A percentile compares a stretch with the other conserved stretches of the same genome.
These are phyloP conservation scores for Catocala sponsa DNA, from an alignment of 2,888 invertebrate genomes.

Conservation along the genomic window DNA sequence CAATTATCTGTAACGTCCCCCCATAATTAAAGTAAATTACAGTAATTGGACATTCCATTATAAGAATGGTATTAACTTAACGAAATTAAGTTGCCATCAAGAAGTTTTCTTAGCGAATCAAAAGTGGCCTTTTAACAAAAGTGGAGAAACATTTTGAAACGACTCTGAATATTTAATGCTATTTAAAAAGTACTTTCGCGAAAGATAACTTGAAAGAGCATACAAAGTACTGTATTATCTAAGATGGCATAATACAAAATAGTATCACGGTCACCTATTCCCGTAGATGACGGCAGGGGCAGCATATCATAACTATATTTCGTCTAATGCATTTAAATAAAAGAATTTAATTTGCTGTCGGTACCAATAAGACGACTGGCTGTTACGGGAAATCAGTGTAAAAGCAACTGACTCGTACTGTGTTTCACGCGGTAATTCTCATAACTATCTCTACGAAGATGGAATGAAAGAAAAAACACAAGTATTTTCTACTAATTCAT, in stretches of 20 bases:
- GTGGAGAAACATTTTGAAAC: slow-evolving; percentile 22
- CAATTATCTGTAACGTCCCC: slow-evolving; percentile 12
- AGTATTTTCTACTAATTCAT: too few relatives aligned
- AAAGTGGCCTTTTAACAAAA: slow-evolving; percentile 18
- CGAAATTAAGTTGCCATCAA: slow-evolving; percentile 19
- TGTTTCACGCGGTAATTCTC: too few relatives aligned
- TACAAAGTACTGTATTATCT: slow-evolving; percentile 12
- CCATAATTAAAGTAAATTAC: slow-evolving; percentile 20
- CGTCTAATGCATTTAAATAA: too few relatives aligned
- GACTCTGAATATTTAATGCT: slow-evolving; percentile 35
- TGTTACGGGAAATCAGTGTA: too few relatives aligned
- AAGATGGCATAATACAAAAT: not conserved
- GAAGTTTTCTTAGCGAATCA: slow-evolving; percentile 24
- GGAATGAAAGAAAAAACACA: too few relatives aligned
- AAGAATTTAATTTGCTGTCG: too few relatives aligned
- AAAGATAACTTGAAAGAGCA: slow-evolving; percentile 6
- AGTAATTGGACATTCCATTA: slow-evolving; percentile 22
- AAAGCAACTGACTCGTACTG: too few relatives aligned
- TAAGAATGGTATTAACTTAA: slow-evolving; percentile 19
- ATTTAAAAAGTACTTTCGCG: slow-evolving; percentile 29
- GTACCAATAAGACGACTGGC: too few relatives aligned
- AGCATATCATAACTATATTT: too few relatives aligned
- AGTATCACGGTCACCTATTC: too few relatives aligned
- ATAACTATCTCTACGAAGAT: too few relatives aligned
- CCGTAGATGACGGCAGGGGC: too few relatives aligned